These are phyloP conservation scores for Petaurus breviceps DNA, from an alignment of 2,113 vertebrate species.

Conservation along the genomic window DNA sequence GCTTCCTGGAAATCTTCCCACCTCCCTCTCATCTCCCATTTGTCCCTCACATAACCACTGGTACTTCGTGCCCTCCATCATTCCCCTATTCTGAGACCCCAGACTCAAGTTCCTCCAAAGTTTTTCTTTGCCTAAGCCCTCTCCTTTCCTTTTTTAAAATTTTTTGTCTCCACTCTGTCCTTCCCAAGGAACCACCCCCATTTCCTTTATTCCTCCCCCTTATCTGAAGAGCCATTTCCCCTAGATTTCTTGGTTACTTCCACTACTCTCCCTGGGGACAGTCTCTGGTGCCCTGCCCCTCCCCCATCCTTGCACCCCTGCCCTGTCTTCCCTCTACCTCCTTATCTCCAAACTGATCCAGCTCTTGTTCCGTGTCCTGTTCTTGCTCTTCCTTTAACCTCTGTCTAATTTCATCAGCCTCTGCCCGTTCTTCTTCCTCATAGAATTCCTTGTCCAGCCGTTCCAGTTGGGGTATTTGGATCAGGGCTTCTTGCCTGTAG, in stretches of 20 bases:
- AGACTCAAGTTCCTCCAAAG: not conserved
- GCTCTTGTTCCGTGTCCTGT: constrained; percentile 43
- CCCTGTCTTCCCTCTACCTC: not conserved
- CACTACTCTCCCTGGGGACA: not conserved
- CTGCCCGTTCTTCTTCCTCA: constrained; percentile 86
- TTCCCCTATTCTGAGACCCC: not conserved
- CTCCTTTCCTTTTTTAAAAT: not conserved
- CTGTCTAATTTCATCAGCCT: constrained; percentile 81
- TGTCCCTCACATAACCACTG: not conserved
- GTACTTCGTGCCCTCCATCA: not conserved
- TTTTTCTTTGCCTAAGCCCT: not conserved
- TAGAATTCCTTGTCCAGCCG: constrained; percentile 90
- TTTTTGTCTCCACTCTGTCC: not conserved
- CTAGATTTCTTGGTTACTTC: not conserved
- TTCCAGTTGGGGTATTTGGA: constrained; percentile 84
- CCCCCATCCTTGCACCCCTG: not conserved
- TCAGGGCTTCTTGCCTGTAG: constrained; percentile 87
- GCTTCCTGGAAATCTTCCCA: not conserved
- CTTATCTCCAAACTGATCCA: not conserved
- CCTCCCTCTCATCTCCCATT: not conserved
- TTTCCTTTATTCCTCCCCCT: constrained; percentile 45
- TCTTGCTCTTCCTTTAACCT: constrained; percentile 73
- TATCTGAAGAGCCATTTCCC: not conserved
- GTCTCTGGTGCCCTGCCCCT: not conserved
- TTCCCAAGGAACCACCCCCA: not conserved